Evolutionary conservation across 2,888 invertebrate species (phyloP).

Genomic region (Cheilosia impressa): DNA sequence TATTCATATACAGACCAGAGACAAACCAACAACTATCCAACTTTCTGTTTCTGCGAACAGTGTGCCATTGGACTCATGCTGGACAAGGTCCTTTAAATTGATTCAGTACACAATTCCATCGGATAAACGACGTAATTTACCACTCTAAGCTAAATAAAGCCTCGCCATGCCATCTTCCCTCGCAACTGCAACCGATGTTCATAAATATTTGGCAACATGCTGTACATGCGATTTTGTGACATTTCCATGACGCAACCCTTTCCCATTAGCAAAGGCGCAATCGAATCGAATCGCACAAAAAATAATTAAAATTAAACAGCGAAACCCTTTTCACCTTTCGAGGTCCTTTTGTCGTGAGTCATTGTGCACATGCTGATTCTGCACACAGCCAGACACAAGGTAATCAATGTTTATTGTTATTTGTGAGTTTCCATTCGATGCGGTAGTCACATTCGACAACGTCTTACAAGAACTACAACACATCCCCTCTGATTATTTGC

Average conservation of each 20-base stretch:
- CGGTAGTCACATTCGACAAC: constrained; percentile 64
- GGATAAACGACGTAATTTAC: too few species aligned
- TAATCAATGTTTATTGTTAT: constrained; percentile 75
- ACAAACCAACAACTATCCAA: too few species aligned
- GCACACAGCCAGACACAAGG: constrained; percentile 35
- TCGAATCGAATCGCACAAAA: constrained; percentile 52
- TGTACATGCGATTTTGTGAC: constrained; percentile 50
- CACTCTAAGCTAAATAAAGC: too few species aligned
- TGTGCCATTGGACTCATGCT: too few species aligned
- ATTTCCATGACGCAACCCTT: constrained; percentile 35
- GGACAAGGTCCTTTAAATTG: too few species aligned
- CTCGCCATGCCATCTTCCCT: not conserved
- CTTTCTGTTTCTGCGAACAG: too few species aligned
- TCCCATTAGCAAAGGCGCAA: constrained; percentile 46
- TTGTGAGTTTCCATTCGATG: constrained; percentile 69
- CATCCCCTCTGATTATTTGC: constrained; percentile 67
- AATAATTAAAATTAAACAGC: constrained; percentile 68
- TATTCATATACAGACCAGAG: too few species aligned
- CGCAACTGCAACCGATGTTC: constrained; percentile 2
- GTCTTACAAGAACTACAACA: constrained; percentile 42
- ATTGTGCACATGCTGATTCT: constrained; percentile 30
- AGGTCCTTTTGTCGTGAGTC: constrained; percentile 57
- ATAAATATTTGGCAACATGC: constrained; percentile 57
- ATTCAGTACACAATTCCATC: too few species aligned
- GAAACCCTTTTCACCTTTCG: constrained; percentile 57